phyloP scores from a whole-genome alignment of 2,888 invertebrate genomes.

The Calameuta idolon region DNA sequence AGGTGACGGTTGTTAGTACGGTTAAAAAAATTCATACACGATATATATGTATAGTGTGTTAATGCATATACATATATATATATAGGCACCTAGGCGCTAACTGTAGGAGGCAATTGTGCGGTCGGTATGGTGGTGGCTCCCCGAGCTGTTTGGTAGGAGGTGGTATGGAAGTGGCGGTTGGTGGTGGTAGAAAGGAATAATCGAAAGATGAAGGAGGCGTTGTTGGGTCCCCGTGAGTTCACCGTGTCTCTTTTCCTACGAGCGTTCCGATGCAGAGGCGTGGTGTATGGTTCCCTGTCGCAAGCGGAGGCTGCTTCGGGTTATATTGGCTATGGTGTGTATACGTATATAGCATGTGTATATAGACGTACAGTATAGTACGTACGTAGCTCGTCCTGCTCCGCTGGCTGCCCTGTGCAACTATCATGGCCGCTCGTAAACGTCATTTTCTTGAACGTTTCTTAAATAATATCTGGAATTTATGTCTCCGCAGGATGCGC shows the following conservation, averaged over 20 bases:
- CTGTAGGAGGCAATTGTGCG: neutral
- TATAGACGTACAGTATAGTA: neutral
- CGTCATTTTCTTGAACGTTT: conserved; percentile 39
- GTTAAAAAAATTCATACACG: neutral
- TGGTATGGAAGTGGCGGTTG: neutral
- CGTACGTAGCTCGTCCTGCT: neutral
- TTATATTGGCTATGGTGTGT: neutral
- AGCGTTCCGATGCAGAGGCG: neutral
- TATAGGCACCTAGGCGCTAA: neutral
- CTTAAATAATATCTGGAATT: conserved; percentile 42
- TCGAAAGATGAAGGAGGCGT: neutral
- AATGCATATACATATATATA: neutral
- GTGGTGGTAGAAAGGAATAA: neutral
- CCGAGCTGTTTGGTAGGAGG: neutral
- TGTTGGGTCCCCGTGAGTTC: neutral
- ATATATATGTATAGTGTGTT: neutral
- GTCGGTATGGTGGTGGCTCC: neutral
- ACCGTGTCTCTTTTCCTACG: neutral
- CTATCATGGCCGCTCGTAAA: conserved; percentile 40
- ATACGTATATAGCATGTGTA: neutral
- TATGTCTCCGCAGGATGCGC: conserved; percentile 32
- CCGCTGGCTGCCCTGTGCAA: neutral
- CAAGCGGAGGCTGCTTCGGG: neutral
- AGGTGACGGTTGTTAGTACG: neutral
- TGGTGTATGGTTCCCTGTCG: neutral